These are phyloP conservation scores for Ctenicera cuprea DNA, from an alignment of 2,888 invertebrate species.

Conservation along the genomic window DNA sequence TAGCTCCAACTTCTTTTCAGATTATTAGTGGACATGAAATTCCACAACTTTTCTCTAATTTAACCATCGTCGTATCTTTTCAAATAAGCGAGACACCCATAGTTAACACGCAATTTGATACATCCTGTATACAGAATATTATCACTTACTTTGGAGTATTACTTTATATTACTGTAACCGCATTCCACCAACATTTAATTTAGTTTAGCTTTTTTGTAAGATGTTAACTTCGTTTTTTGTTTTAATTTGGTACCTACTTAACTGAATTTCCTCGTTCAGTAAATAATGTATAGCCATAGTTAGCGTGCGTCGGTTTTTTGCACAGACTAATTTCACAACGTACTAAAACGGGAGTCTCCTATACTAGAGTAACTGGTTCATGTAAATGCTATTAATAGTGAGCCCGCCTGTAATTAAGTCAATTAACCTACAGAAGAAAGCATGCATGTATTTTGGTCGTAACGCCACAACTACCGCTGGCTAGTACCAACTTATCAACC, in stretches of 20 bases:
- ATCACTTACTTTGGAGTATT: slow-evolving; percentile 5
- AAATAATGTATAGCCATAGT: slow-evolving; percentile 18
- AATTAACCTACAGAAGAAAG: slow-evolving; percentile 56
- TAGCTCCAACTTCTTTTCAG: too few relatives aligned
- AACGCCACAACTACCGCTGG: slow-evolving; percentile 32
- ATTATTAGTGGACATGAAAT: too few relatives aligned
- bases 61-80: too few relatives aligned
- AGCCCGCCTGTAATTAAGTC: slow-evolving; percentile 57
- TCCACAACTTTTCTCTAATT: too few relatives aligned
- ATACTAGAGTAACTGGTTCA: slow-evolving; percentile 47
- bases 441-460: slow-evolving; percentile 55
- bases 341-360: slow-evolving; percentile 35
- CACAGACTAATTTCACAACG: slow-evolving; percentile 20
- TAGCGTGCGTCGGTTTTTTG: slow-evolving; percentile 29
- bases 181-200: background rate
- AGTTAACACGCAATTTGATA: too few relatives aligned
- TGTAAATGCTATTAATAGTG: slow-evolving; percentile 59
- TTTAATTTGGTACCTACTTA: slow-evolving; percentile 3
- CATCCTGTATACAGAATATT: background rate
- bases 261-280: background rate
- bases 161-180: slow-evolving; percentile 3
- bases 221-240: background rate
- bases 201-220: background rate
- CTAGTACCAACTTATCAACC: slow-evolving; percentile 32
- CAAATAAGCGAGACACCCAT: too few relatives aligned